Evolutionary conservation across 30 jellyfish, hydroid and myxozoan genomes (phyloP), one percentile per base, ranked within the genome.

Genomic region (Mastigias papua): DNA sequence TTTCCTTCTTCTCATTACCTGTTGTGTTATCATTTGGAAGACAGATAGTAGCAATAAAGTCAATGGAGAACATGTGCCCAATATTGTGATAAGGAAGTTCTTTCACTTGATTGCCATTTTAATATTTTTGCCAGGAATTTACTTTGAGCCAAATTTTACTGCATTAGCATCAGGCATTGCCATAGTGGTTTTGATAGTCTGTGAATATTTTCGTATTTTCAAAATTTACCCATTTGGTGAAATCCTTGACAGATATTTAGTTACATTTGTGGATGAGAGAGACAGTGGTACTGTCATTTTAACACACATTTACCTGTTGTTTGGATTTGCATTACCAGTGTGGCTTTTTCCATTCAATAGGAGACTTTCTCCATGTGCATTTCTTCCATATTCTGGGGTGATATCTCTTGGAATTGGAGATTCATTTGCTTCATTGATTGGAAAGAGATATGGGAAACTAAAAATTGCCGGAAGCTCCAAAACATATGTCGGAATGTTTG

Each of bases 401-500:
- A 81, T 90, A 19, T 85, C 99, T 1, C 84, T 95, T 11, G 98
- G 98, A 11, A 34, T 95, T 84, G 99, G 99, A 13, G 99, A 95
- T 63, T 37, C 99, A 34, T 86, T 76, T 89, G 99, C 99, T 17
- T 95, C 99, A 34, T 67, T 95, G 0, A 29, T 86, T 95, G 99
- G 99, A 9, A 90, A 37, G 50, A n/a, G 51, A 10, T 90, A 66
- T 75, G 99, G 98, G 7, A 73, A 60, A 37, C 3, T 11, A 15
- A 73, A 64, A 28, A 73, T 96, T 71, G 92, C 91, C 5, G 97
- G 95, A n/a, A 85, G 90, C 58, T 78, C 88, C 21, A 95, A 95
- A 81, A 89, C 99, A 6, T 26, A 60, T 54, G 27, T 65, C 21
- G 99, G 99, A 1, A 37, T 94, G n/a, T 0, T 81, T 22, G 92